Base-by-base conservation (phyloP, 2,797 vertebrate species). In the Takifugu rubripes region DNA sequence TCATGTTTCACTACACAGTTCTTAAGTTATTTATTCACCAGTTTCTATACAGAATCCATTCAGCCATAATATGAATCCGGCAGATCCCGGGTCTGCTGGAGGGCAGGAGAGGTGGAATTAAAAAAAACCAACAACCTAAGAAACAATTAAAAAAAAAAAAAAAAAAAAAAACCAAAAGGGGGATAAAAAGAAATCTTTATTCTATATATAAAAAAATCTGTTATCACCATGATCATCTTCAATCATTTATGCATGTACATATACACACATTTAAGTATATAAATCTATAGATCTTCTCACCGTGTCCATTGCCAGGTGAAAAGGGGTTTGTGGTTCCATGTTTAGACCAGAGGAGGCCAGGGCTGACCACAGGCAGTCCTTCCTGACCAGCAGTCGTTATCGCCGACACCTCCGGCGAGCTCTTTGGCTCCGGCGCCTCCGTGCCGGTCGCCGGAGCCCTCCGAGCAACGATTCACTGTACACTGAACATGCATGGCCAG, bases 21-120 rank as follows among this genome's bases (percentile, higher is more conserved):
- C 84, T 88, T 88, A 86, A 87, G 90, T 90, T 88, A 90, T 85
- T 90, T 88, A 87, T 84, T 89, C 81, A 81, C 81, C 69, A 78
- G 85, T 80, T 77, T 88, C 83, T 87, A 87, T 90, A 92, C 91
- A 92, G 89, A 91, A 91, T 87, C 87, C 89, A 83, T 89, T 90
- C 83, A 88, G 83, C 82, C 61, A 25, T 77, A 83, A 85, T 82
- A 83, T 85, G 74, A 71, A 84, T 36, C 74, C 79, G 72, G 62
- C 79, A 83, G 84, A 84, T 78, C 49, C 40, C 21, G 52, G 66
- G 52, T 77, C 66, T 82, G 86, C 84, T 80, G 84, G 75, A 77
- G 79, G 72, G 65, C 57, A 72, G 61, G 51, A 52, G 51, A 68
- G 61, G 59, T 57, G 53, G 47, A 59, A 31, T 69, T 62, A 66